These are phyloP conservation scores for Drosophila prosaltans DNA, from an alignment of 1,140 invertebrate species.

Conservation along the genomic window DNA sequence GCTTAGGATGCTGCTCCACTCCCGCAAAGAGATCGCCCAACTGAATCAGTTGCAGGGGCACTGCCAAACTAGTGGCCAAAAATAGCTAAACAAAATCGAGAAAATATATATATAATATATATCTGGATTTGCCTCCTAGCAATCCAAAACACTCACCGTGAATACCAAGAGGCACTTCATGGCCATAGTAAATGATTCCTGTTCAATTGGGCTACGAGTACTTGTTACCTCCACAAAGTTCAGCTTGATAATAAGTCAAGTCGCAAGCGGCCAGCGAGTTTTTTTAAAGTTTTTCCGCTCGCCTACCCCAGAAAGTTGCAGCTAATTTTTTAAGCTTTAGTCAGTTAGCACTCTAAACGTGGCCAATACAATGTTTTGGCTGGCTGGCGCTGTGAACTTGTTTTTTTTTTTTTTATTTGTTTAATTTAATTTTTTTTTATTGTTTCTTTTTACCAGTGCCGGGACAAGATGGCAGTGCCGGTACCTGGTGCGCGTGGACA, in stretches of 20 bases:
- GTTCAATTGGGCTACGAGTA: constrained; percentile 23
- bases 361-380: constrained; percentile 17
- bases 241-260: constrained; percentile 71
- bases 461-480: constrained; percentile 16
- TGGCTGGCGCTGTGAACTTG: constrained; percentile 23
- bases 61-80: constrained; percentile 36
- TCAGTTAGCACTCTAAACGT: constrained; percentile 64
- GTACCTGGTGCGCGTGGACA: constrained; percentile 6
- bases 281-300: constrained; percentile 61
- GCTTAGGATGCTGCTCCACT: constrained; percentile 26
- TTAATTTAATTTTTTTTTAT: too few species aligned
- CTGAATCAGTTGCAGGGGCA: constrained; percentile 57
- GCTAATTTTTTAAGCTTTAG: constrained; percentile 59
- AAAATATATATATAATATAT: not conserved
- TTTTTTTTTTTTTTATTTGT: constrained; percentile 3
- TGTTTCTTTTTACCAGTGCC: constrained; percentile 39
- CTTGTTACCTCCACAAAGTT: constrained; percentile 59
- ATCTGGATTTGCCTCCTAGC: not conserved
- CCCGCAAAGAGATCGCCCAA: constrained; percentile 48
- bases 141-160: constrained; percentile 51
- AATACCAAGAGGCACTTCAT: constrained; percentile 71
- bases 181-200: constrained; percentile 30
- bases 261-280: constrained; percentile 47
- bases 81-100: constrained; percentile 24
- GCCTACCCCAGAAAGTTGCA: constrained; percentile 42